Evolutionary conservation across 2,797 vertebrate genomes (phyloP), one percentile per base, ranked within the genome.

Genomic region (Onychomys arenicola): DNA sequence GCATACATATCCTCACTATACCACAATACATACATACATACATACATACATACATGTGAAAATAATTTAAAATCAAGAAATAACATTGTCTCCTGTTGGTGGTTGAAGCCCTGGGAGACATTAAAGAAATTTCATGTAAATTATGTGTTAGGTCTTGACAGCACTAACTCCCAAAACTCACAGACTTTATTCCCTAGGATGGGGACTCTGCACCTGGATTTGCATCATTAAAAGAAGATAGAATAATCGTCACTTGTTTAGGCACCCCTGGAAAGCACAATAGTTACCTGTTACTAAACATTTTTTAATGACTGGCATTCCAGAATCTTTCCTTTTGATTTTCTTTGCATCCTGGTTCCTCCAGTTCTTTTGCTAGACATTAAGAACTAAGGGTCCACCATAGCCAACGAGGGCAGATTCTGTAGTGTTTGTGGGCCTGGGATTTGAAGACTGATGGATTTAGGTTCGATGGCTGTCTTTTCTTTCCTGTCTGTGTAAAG

Each of bases 71-170:
- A 61, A 88, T 96, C 76, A n/a, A 49, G 83, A 85, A 96, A 91
- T 91, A 65, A 65, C 46, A 34, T 37, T 25, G 11, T 57, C 93
- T 96, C 32, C 14, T 81, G 0, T 85, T 88, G 61, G 37, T 88
- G 27, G 43, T 76, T 86, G 65, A 63, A 9, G 0, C 71, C 7
- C 34, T n/a, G 29, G 43, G 40, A 94, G 21, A 55, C 87, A 85
- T 82, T 95, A 95, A 40, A 91, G 73, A 94, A 89, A 87, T 96
- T 96, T 96, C 78, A 78, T 90, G 43, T 73, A 78, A 96, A 95
- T 76, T 82, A 55, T 94, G 11, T 59, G 49, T 94, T 75, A 92
- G 29, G 17, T 95, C 61, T 87, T 82, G 6, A 94, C 93, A 96
- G 43, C 55, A 32, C 77, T 95, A 90, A 81, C 37, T 27, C 95